Percentiles rank a stretch among this genome's conserved stretches.
phyloP scores from a whole-genome alignment of 2,113 vertebrate genomes.

The Oryzias javanicus region DNA sequence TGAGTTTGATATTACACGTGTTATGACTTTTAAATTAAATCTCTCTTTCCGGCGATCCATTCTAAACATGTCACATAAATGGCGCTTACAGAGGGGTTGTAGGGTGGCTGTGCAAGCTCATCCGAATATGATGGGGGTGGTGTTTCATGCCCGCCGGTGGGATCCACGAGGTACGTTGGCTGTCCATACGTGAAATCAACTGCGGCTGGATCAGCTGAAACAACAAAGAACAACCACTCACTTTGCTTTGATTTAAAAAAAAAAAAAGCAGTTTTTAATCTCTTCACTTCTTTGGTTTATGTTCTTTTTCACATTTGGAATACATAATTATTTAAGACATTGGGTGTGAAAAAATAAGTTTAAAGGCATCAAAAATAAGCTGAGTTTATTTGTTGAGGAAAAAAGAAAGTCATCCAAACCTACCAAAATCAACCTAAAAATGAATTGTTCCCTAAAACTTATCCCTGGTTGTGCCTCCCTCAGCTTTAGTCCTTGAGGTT shows the following conservation, averaged over 20 bases:
- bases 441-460: no score
- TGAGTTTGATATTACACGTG: no score
- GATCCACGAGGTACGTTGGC: neutral
- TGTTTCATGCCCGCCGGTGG: neutral
- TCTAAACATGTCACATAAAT: neutral
- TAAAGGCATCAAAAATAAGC: no score
- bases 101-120: conserved; percentile 11
- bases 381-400: neutral
- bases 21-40: no score
- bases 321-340: no score
- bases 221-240: conserved; percentile 7
- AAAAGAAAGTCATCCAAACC: no score
- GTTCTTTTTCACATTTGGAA: no score
- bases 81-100: conserved; percentile 40
- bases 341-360: no score
- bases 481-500: neutral
- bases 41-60: no score
- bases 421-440: no score
- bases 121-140: neutral
- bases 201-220: conserved; percentile 20
- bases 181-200: neutral
- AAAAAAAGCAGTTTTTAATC: neutral
- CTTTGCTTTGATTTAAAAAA: neutral
- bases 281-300: neutral
- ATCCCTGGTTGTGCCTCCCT: no score